These are phyloP conservation scores for Phoebastria nigripes DNA, from an alignment of 2,797 vertebrate genomes.

Conservation along the genomic window DNA sequence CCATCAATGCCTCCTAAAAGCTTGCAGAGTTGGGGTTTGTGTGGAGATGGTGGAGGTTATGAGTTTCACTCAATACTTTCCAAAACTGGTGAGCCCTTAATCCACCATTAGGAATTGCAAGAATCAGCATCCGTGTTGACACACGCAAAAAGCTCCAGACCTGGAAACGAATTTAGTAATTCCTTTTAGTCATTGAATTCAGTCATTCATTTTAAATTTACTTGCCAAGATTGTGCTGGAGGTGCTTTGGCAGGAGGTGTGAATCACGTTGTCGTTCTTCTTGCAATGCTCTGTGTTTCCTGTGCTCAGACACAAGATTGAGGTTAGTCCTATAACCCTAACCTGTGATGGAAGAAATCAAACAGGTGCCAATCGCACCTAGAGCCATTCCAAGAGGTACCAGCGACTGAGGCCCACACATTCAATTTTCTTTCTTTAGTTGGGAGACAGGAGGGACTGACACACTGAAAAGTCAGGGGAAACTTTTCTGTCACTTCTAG, in stretches of 20 bases:
- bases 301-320: neutral
- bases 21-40: neutral
- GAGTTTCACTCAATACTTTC: neutral
- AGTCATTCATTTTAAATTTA: neutral
- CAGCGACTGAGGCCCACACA: rapidly evolving
- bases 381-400: neutral
- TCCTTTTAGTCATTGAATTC: neutral
- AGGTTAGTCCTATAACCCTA: neutral
- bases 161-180: neutral
- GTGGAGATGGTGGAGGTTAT: neutral
- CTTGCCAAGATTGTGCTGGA: neutral
- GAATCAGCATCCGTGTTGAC: neutral
- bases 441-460: neutral
- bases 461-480: neutral
- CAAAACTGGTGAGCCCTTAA: neutral
- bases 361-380: rapidly evolving
- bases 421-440: neutral
- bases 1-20: neutral
- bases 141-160: neutral
- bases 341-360: neutral
- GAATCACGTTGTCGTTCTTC: rapidly evolving
- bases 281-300: neutral
- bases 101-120: neutral
- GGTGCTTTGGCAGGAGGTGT: neutral
- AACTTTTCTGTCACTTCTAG: neutral